phyloP scores from a whole-genome alignment of 2,888 invertebrate genomes.

The Eilema depressum region DNA sequence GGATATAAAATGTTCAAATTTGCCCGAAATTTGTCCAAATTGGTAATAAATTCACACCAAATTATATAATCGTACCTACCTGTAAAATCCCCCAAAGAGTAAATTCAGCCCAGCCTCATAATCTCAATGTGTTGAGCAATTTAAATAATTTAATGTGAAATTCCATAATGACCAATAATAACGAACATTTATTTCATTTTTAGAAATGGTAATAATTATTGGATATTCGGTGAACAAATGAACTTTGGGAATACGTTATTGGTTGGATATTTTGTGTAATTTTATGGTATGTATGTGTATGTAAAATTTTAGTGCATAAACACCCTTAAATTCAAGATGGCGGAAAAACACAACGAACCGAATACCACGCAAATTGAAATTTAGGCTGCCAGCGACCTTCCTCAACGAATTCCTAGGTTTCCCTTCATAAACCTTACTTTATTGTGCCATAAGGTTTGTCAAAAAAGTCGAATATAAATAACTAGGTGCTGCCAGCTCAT shows the following conservation, averaged over 20 bases:
- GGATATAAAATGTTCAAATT: background rate
- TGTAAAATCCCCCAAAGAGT: background rate
- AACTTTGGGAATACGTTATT: background rate
- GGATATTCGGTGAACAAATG: background rate
- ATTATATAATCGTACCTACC: constrained; percentile 3
- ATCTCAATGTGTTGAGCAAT: background rate
- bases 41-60: background rate
- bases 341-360: too few relatives aligned
- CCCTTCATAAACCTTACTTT: too few relatives aligned
- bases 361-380: too few relatives aligned
- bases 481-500: too few relatives aligned
- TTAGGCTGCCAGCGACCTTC: too few relatives aligned
- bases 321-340: too few relatives aligned
- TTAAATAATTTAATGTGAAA: background rate
- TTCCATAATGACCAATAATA: background rate
- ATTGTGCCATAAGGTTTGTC: too few relatives aligned
- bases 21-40: background rate
- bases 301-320: too few relatives aligned
- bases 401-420: too few relatives aligned
- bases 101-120: background rate
- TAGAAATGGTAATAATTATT: background rate
- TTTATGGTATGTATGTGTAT: too few relatives aligned
- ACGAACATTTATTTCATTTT: background rate
- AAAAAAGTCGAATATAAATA: too few relatives aligned
- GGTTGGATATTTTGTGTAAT: background rate